Conservation (phyloP, 1,140 invertebrate genomes). For the Eubasilissa regina region DNA sequence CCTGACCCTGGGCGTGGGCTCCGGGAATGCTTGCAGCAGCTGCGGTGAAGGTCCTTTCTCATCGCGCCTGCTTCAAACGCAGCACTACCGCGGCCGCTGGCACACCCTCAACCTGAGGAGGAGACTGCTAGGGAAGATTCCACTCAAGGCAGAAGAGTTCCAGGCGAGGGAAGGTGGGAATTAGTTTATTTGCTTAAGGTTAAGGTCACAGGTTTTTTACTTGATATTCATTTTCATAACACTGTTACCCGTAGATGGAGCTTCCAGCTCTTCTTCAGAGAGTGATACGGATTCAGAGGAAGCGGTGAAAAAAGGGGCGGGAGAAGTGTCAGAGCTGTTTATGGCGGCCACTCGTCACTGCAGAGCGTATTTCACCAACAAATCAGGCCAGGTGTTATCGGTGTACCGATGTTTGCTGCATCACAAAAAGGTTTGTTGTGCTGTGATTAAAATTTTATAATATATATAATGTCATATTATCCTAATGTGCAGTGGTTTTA, state of each 20-base stretch:
- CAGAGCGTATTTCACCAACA: constrained; percentile 83
- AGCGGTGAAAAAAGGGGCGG: constrained; percentile 65
- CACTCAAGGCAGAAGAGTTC: constrained; percentile 65
- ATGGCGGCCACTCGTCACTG: constrained; percentile 75
- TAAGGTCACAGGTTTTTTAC: not conserved
- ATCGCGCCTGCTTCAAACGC: constrained; percentile 65
- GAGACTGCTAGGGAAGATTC: constrained; percentile 67
- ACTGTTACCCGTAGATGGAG: not conserved
- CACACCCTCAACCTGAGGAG: constrained; percentile 70
- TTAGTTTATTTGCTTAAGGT: not conserved
- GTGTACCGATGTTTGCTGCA: constrained; percentile 81
- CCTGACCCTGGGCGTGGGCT: constrained; percentile 65
- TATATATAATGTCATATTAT: no score
- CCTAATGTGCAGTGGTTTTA: no score
- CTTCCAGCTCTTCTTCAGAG: constrained; percentile 82
- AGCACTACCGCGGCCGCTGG: constrained; percentile 71
- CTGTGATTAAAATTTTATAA: no score
- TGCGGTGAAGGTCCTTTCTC: constrained; percentile 70
- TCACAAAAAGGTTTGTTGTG: constrained; percentile 74
- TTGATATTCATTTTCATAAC: not conserved
- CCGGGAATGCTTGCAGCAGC: constrained; percentile 64
- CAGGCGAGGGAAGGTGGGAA: constrained; percentile 65
- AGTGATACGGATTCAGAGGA: constrained; percentile 79
- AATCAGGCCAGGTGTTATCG: constrained; percentile 79
- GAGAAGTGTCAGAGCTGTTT: constrained; percentile 72